Evolutionary conservation across 1,140 invertebrate species (phyloP), one percentile per base, ranked within the genome.

Genomic region (Linepithema humile): DNA sequence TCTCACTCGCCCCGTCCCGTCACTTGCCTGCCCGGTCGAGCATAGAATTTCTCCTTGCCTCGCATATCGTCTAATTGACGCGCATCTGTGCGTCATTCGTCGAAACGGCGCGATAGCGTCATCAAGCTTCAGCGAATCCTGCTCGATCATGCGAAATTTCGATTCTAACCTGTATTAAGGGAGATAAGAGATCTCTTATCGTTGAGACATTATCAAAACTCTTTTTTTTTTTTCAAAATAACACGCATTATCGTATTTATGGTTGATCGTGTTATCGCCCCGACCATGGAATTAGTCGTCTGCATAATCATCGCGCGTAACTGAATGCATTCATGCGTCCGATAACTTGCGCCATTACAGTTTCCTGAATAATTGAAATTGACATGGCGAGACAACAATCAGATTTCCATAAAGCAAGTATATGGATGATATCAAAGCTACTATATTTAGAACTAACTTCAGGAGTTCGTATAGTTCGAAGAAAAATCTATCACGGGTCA

Each of bases 71-170:
- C 60, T 85, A 59, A 75, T 67, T 17, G 77, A 48, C 29, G 67
- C 32, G 65, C 84, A 29, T 20, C 29, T 29, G 32, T n/a, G 9
- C 35, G 15, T 59, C 77, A 53, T 60, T 82, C 69, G 5, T 60
- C 77, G 62, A 83, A 86, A 32, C 38, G 72, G 23, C 4, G 38
- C 59, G 73, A 62, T 69, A 20, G 15, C 32, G 29, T 57, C 50
- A 64, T 48, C 57, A 40, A 62, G 15, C 32, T 43, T 23, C 20
- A 59, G 29, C 43, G n/a, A 23, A 43, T 38, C 72, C n/a, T n/a
- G 75, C 72, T 87, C 73, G 72, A 85, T 86, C 65, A 70, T 35
- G 10, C 29, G 17, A 9, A 55, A 85, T 70, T 87, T 86, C 62
- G 85, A 75, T 69, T 87, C 38, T 45, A 43, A 38, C 7, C 32